Conservation (phyloP, 2,888 invertebrate species). For the Xestia rhomboidea region DNA sequence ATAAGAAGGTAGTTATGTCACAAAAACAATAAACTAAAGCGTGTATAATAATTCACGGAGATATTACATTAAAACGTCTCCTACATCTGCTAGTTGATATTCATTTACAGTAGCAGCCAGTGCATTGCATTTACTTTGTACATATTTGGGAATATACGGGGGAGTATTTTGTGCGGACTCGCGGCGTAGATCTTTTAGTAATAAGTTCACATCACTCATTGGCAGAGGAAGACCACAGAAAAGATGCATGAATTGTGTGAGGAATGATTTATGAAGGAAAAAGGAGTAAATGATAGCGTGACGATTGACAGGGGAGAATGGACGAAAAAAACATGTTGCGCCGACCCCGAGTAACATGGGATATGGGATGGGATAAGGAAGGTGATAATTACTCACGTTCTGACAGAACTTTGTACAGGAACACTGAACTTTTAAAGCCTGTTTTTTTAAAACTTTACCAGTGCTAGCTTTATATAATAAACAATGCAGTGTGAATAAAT, state of each 20-base stretch:
- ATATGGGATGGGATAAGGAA: too few species aligned
- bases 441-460: background rate
- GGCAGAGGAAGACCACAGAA: too few species aligned
- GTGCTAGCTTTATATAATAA: background rate
- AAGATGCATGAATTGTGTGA: too few species aligned
- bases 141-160: constrained; percentile 51
- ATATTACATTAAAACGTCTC: constrained; percentile 64
- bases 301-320: too few species aligned
- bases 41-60: constrained; percentile 56
- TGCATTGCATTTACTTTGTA: constrained; percentile 64
- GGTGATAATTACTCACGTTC: too few species aligned
- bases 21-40: constrained; percentile 32
- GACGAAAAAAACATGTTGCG: too few species aligned
- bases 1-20: constrained; percentile 14
- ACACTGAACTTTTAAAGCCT: too few species aligned
- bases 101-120: constrained; percentile 65
- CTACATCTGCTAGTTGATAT: constrained; percentile 64
- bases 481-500: background rate
- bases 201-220: background rate
- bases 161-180: background rate
- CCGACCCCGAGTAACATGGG: too few species aligned
- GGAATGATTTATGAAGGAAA: too few species aligned
- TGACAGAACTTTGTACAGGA: too few species aligned
- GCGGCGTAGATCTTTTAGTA: background rate
- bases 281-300: too few species aligned